Percentiles rank a stretch among this genome's conserved stretches.
These are phyloP conservation scores for Helarctos malayanus DNA, from an alignment of 2,797 vertebrate species.

Conservation along the genomic window DNA sequence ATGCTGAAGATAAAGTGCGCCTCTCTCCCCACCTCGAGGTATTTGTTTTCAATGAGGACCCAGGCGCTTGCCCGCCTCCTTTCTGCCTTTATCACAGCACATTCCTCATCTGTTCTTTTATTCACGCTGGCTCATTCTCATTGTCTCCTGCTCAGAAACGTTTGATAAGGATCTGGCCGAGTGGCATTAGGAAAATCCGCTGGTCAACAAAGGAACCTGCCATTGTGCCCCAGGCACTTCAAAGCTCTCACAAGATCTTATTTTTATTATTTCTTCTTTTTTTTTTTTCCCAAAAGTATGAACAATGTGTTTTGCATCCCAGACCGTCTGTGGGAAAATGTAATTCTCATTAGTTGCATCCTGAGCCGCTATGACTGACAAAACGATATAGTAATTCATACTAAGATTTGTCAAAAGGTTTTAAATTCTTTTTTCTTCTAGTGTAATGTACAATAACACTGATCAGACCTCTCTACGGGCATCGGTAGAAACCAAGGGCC, in stretches of 20 bases:
- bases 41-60: slow-evolving; percentile 72
- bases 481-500: not conserved
- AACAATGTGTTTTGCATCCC: slow-evolving; percentile 88
- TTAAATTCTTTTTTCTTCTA: slow-evolving; percentile 14
- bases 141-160: slow-evolving; percentile 86
- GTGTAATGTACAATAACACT: not conserved
- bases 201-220: slow-evolving; percentile 84
- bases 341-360: slow-evolving; percentile 79
- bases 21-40: slow-evolving; percentile 1
- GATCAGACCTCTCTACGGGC: not conserved
- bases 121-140: slow-evolving; percentile 73
- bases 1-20: not conserved
- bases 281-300: slow-evolving; percentile 41
- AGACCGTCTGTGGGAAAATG: slow-evolving; percentile 87
- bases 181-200: slow-evolving; percentile 85
- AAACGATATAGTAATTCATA: slow-evolving; percentile 58
- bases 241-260: slow-evolving; percentile 86
- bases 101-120: slow-evolving; percentile 80
- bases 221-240: slow-evolving; percentile 85
- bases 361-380: slow-evolving; percentile 57
- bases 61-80: not conserved
- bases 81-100: slow-evolving; percentile 52
- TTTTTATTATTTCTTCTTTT: slow-evolving; percentile 81
- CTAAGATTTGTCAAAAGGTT: slow-evolving; percentile 42
- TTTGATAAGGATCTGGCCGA: slow-evolving; percentile 88